Evolutionary conservation across 2,113 vertebrate genomes (phyloP).

Genomic region (Polypterus bichir): DNA sequence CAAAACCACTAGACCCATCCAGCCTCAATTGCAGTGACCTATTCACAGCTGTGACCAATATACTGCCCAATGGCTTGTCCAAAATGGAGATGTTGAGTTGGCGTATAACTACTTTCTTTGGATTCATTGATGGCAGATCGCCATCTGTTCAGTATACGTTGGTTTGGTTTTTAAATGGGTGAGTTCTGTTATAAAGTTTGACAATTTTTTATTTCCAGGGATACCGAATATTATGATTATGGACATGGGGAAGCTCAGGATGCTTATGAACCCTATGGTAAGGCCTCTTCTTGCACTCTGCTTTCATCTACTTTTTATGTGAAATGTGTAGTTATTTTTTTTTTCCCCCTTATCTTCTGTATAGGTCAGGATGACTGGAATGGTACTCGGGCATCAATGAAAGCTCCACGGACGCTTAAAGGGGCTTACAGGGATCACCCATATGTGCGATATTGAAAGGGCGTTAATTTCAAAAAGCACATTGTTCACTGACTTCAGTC

Average conservation of each 20-base stretch:
- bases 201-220: constrained; percentile 46
- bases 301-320: not conserved
- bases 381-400: constrained; percentile 62
- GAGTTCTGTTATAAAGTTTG: not conserved
- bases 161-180: too few relatives aligned
- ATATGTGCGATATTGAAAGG: constrained; percentile 80
- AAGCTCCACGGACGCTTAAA: constrained; percentile 70
- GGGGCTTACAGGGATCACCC: constrained; percentile 82
- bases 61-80: too few relatives aligned
- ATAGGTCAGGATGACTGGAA: constrained; percentile 89
- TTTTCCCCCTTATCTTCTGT: constrained; percentile 11
- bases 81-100: too few relatives aligned
- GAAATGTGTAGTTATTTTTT: constrained; percentile 5
- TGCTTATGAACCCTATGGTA: constrained; percentile 83
- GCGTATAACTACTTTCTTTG: too few relatives aligned
- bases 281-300: constrained; percentile 21
- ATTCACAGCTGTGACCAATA: too few relatives aligned
- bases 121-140: too few relatives aligned
- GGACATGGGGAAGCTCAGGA: constrained; percentile 89
- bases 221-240: constrained; percentile 95
- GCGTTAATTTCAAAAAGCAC: constrained; percentile 51
- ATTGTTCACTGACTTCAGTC: constrained; percentile 75
- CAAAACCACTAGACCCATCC: too few relatives aligned
- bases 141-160: too few relatives aligned
- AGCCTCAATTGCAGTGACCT: too few relatives aligned